Evolutionary conservation across 53 echinoderm and acorn worm species (phyloP), one percentile per base, ranked within the genome.

Genomic region (Actinopyga echinites): DNA sequence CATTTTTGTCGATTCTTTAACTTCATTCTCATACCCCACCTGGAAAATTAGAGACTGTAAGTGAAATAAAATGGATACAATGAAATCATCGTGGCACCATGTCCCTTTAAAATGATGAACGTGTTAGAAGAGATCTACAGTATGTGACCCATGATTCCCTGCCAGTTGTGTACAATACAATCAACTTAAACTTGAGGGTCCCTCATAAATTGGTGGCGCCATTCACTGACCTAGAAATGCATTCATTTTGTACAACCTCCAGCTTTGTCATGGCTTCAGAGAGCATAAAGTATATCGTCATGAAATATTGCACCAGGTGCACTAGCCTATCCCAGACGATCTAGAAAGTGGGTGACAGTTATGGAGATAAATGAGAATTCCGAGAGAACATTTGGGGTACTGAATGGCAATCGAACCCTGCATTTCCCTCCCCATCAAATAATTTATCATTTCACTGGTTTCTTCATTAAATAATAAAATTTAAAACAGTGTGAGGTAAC

Each of bases 341-440:
- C 40, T 40, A 44, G 44, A 71, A 24, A 29, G 32, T 71, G 28
- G 40, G 23, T 71, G 71, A 71, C 71, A 71, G 71, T 71, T 71
- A 71, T 71, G 71, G 71, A 71, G 71, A 71, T 71, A 71, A 71
- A 71, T 71, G 71, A 71, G 71, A 5, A 71, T 71, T 71, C 71
- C 44, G 38, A 20, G 25, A 40, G 42, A 71, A 71, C 71, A 71
- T 71, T 71, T 71, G 71, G 38, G 71, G 40, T 36, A 71, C 44
- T 71, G 25, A 40, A 71, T 40, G 38, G 71, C 23, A 42, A 13
- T 40, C 44, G 11, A 42, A 44, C 25, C 40, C 24, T 71, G 44
- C 44, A 23, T 13, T 20, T 42, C 44, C 40, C 71, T 37, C 71
- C 28, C 44, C 71, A 71, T 42, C 71, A 71, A 71, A 71, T 71